phyloP scores from a whole-genome alignment of 2,888 invertebrate species.

The Hypsopygia costalis region DNA sequence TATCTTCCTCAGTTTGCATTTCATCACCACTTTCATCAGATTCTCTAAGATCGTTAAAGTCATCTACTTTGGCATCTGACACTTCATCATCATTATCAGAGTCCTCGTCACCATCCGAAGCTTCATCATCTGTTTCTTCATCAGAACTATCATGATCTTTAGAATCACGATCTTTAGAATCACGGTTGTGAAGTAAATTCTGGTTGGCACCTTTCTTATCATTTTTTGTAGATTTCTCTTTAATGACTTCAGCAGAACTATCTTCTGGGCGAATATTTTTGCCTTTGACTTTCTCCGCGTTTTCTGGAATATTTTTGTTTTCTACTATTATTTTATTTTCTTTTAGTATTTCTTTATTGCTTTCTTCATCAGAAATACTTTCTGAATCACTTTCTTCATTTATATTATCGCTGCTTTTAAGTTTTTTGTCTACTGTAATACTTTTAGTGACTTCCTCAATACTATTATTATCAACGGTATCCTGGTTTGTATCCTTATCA shows the following conservation, averaged over 20 bases:
- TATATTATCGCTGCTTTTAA: conserved; percentile 12
- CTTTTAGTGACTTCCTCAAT: conserved; percentile 8
- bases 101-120: conserved; percentile 23
- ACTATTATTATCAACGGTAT: conserved; percentile 13
- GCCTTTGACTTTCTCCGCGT: background rate
- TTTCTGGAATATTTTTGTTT: background rate
- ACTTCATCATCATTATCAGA: conserved; percentile 23
- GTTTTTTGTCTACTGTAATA: background rate
- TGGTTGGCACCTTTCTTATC: background rate
- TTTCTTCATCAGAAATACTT: conserved; percentile 2
- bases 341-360: background rate
- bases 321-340: background rate
- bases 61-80: conserved; percentile 27
- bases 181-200: background rate
- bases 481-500: conserved; percentile 16
- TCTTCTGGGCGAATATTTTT: background rate
- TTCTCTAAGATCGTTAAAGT: conserved; percentile 72
- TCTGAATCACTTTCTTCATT: conserved; percentile 16
- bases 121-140: conserved; percentile 19
- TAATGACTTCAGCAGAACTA: background rate
- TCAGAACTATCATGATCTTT: conserved; percentile 9
- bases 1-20: conserved; percentile 30
- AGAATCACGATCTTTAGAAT: background rate
- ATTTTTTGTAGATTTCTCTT: background rate
- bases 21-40: conserved; percentile 53